These are phyloP conservation scores for Eumeta japonica DNA, from an alignment of 1,140 invertebrate genomes.

Conservation along the genomic window DNA sequence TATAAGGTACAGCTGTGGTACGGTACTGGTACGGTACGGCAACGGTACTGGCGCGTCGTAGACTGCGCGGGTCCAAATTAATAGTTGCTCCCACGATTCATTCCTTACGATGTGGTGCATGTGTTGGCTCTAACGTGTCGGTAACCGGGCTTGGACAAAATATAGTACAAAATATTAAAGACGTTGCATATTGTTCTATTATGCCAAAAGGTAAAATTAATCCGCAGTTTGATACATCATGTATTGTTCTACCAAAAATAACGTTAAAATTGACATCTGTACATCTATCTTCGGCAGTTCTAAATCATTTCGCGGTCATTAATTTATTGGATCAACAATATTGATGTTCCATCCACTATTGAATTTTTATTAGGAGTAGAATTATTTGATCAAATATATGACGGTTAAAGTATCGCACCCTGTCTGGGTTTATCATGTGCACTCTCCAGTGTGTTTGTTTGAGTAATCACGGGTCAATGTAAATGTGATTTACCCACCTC, in stretches of 20 bases:
- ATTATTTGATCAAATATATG: slow-evolving; percentile 8
- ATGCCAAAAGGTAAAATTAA: neutral
- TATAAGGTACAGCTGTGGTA: neutral
- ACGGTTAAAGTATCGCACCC: slow-evolving; percentile 1
- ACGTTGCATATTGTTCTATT: neutral
- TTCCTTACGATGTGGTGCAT: neutral
- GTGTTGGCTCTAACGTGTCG: neutral
- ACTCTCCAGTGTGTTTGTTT: slow-evolving; percentile 6
- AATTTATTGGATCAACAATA: slow-evolving; percentile 2
- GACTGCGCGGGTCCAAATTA: neutral
- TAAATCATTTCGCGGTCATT: neutral
- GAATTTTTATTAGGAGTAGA: slow-evolving; percentile 7
- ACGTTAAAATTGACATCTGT: neutral
- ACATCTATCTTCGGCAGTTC: neutral
- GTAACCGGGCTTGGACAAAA: neutral
- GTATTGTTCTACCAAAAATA: neutral
- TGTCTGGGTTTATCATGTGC: slow-evolving; percentile 3
- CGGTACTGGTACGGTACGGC: neutral
- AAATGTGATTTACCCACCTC: neutral
- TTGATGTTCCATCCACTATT: slow-evolving; percentile 2
- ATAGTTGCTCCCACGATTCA: neutral
- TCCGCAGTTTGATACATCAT: neutral
- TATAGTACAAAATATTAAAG: neutral
- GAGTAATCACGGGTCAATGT: slow-evolving; percentile 6
- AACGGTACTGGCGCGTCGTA: neutral